phyloP scores from a whole-genome alignment of 2,113 vertebrate genomes.

The Mixornis gularis region DNA sequence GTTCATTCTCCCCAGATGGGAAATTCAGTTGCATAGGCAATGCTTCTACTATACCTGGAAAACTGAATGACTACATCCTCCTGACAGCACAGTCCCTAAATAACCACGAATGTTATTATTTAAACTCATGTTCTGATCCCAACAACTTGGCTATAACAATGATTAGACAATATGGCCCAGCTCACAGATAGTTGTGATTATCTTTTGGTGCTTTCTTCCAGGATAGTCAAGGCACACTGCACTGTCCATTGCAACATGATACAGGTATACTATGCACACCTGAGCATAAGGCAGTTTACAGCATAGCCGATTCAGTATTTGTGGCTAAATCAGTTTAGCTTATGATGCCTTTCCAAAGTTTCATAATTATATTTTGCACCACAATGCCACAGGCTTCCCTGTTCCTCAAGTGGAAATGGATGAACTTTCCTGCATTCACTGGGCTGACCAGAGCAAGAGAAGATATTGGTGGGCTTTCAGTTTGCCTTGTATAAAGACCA shows the following conservation, averaged over 20 bases:
- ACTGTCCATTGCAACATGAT: not conserved
- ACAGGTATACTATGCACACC: not conserved
- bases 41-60: not conserved
- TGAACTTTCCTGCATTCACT: not conserved
- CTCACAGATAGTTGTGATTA: not conserved
- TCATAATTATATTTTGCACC: not conserved
- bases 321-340: not conserved
- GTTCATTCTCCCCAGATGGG: not conserved
- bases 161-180: not conserved
- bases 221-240: not conserved
- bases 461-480: not conserved
- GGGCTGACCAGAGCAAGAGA: not conserved
- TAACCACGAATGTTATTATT: not conserved
- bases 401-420: not conserved
- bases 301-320: not conserved
- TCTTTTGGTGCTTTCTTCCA: not conserved
- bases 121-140: not conserved
- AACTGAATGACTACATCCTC: not conserved
- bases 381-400: not conserved
- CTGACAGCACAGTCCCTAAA: not conserved
- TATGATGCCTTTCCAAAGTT: not conserved
- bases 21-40: not conserved
- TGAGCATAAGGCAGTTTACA: not conserved
- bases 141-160: not conserved
- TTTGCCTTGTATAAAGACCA: not conserved